phyloP scores from a whole-genome alignment of 1,140 invertebrate genomes.

The Cydia amplana region DNA sequence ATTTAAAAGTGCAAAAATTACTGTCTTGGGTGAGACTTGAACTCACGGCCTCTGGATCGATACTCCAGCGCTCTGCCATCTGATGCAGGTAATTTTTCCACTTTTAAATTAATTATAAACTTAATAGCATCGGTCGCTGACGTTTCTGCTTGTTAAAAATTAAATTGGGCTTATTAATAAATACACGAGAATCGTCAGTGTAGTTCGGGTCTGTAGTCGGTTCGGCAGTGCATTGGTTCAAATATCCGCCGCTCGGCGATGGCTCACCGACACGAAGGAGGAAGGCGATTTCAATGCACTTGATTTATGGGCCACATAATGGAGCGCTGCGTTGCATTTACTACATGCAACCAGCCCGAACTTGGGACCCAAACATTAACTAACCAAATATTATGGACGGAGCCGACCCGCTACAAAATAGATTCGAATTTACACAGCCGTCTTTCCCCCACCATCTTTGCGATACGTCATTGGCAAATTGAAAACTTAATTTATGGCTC shows the following conservation, averaged over 20 bases:
- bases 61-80: no score
- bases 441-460: conserved; percentile 38
- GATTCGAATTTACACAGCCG: conserved; percentile 16
- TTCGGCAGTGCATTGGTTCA: conserved; percentile 49
- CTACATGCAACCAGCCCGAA: conserved; percentile 55
- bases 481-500: conserved; percentile 56
- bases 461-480: conserved; percentile 58
- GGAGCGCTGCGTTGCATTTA: conserved; percentile 57
- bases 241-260: conserved; percentile 60
- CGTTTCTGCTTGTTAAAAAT: no score
- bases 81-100: no score
- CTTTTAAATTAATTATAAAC: no score
- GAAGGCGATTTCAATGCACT: conserved; percentile 68
- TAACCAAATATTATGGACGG: conserved; percentile 14
- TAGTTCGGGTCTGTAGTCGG: conserved; percentile 16
- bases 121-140: no score
- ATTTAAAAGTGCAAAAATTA: no score
- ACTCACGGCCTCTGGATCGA: no score
- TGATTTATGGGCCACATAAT: conserved; percentile 70
- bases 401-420: conserved; percentile 2
- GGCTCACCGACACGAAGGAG: conserved; percentile 63
- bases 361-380: conserved; percentile 19
- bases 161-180: no score
- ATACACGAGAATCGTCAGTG: neutral
- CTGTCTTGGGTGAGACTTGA: no score